Conservation (phyloP, 2,797 vertebrate genomes). For the Antennarius maculatus region DNA sequence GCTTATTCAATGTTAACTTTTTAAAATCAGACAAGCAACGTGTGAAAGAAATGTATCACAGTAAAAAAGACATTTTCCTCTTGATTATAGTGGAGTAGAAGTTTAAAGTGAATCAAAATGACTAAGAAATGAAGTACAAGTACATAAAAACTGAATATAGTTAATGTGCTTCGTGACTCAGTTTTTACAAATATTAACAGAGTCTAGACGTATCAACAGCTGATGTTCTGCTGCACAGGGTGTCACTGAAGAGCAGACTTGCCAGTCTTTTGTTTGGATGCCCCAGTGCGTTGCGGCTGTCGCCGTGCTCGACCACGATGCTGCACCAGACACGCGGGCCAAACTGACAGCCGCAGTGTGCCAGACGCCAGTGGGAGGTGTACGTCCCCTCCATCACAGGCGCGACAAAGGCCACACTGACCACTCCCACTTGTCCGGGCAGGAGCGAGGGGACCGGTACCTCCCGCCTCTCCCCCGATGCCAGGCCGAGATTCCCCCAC, state of each 20-base stretch:
- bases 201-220: not conserved
- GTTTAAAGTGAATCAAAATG: not conserved
- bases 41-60: not conserved
- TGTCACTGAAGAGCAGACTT: slow-evolving; percentile 68
- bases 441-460: slow-evolving; percentile 91
- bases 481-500: slow-evolving; percentile 97
- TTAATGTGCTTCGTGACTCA: not conserved
- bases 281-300: slow-evolving; percentile 61
- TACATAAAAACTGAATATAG: not conserved
- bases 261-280: slow-evolving; percentile 82
- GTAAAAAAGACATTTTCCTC: not conserved
- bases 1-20: too few relatives aligned
- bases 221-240: slow-evolving; percentile 6
- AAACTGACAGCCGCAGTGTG: slow-evolving; percentile 94
- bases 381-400: slow-evolving; percentile 94
- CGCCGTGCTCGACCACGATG: slow-evolving; percentile 90
- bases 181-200: not conserved
- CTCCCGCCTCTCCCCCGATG: slow-evolving; percentile 87
- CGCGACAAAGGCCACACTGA: slow-evolving; percentile 94
- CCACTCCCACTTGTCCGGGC: slow-evolving; percentile 91
- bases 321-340: slow-evolving; percentile 98
- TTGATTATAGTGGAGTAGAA: not conserved
- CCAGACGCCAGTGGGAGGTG: slow-evolving; percentile 97
- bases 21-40: not conserved
- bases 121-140: not conserved